A percentile compares a stretch with the other conserved stretches of the same genome.
Evolutionary conservation across 1,140 invertebrate genomes (phyloP).

Genomic region (Drosophila nikananu): DNA sequence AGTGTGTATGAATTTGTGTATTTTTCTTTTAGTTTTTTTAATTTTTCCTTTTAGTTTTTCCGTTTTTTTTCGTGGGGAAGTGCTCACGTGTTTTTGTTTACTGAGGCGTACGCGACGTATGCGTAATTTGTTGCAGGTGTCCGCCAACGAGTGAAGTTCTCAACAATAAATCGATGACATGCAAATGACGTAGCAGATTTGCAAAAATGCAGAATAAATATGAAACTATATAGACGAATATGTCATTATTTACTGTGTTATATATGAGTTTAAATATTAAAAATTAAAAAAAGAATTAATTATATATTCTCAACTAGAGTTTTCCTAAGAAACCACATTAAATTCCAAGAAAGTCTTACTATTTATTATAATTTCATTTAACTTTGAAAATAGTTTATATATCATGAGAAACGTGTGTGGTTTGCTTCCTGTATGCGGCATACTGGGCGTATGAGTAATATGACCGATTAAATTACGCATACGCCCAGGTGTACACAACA

Average conservation of each 20-base stretch:
- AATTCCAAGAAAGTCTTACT: not conserved
- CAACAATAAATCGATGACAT: conserved; percentile 20
- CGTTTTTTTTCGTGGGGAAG: conserved; percentile 18
- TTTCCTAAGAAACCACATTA: not conserved
- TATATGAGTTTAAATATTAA: no score
- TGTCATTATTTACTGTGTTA: not conserved
- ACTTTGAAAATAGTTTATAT: not conserved
- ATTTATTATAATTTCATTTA: not conserved
- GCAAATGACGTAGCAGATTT: conserved; percentile 19
- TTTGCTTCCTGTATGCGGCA: conserved; percentile 28
- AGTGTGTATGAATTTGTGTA: conserved; percentile 9
- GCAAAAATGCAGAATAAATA: conserved; percentile 7
- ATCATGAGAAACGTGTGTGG: conserved; percentile 4
- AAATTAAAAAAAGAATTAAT: not conserved
- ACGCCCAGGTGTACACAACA: conserved; percentile 32
- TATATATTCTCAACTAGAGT: no score
- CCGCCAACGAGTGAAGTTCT: conserved; percentile 18
- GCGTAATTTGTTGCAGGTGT: conserved; percentile 55
- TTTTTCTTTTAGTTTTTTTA: conserved; percentile 24
- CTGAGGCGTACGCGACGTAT: conserved; percentile 56
- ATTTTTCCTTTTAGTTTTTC: conserved; percentile 14
- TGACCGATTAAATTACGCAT: conserved; percentile 40
- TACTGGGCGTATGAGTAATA: conserved; percentile 56
- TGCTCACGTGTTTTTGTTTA: conserved; percentile 58
- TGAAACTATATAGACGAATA: not conserved